Evolutionary conservation across 1,140 invertebrate genomes (phyloP).

Genomic region (Pseudomyrmex cubaensis): DNA sequence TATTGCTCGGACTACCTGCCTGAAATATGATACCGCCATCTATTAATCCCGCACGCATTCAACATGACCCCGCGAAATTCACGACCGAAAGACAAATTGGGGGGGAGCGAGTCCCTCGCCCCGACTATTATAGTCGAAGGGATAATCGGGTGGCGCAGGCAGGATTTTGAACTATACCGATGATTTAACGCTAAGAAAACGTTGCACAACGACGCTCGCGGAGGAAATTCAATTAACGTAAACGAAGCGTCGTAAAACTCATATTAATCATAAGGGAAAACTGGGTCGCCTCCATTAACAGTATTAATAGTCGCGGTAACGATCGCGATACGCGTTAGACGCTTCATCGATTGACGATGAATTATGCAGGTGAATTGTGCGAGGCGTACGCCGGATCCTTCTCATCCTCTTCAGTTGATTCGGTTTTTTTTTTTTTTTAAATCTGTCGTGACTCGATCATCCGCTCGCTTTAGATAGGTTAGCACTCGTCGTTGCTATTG

Average conservation of each 20-base stretch:
- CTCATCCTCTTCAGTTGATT: not conserved
- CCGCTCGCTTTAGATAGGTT: not conserved
- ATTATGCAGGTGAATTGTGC: not conserved
- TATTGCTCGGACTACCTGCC: not conserved
- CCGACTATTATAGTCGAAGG: too few species aligned
- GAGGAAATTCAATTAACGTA: slow-evolving; percentile 49
- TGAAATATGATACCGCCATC: slow-evolving; percentile 28
- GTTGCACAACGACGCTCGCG: not conserved
- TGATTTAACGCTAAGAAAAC: not conserved
- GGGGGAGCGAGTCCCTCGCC: too few species aligned
- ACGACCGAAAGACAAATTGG: slow-evolving; percentile 14
- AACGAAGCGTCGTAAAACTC: slow-evolving; percentile 34
- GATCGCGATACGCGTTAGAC: slow-evolving; percentile 9
- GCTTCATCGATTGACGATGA: slow-evolving; percentile 24
- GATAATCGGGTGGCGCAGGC: too few species aligned
- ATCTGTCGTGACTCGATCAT: not conserved
- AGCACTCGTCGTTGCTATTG: not conserved
- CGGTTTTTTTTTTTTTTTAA: not conserved
- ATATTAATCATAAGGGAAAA: slow-evolving; percentile 41
- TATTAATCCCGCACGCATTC: slow-evolving; percentile 37
- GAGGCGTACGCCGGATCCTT: not conserved
- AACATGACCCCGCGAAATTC: slow-evolving; percentile 24
- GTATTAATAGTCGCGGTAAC: slow-evolving; percentile 39
- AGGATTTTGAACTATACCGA: not conserved
- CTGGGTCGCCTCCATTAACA: slow-evolving; percentile 51